Base-by-base conservation (phyloP, 1,140 invertebrate species). In the Daktulosphaira vitifoliae region DNA sequence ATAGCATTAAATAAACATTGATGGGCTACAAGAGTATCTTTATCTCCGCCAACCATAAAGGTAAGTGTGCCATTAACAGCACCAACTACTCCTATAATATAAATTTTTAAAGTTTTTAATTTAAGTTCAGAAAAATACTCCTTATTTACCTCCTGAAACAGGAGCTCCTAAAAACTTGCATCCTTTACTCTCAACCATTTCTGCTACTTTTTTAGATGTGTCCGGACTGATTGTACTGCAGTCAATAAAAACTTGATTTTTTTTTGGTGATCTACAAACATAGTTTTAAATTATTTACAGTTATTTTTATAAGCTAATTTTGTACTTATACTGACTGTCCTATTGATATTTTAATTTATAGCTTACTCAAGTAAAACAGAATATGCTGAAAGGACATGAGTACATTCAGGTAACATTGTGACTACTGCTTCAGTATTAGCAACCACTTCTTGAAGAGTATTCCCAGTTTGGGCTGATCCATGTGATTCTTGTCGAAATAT, bases 111-210 rank as follows among this genome's bases (percentile, higher is more conserved):
- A 9, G n/a, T 16, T 48, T 6, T n/a, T n/a, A n/a, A n/a, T n/a
- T n/a, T n/a, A n/a, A n/a, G n/a, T n/a, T n/a, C n/a, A n/a, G n/a
- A n/a, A n/a, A n/a, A n/a, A n/a, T n/a, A n/a, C n/a, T n/a, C n/a
- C n/a, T n/a, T n/a, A n/a, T n/a, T n/a, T 78, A 86, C 92, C 95
- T 79, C 95, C 96, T 13, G 94, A 98, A 2, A 99, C 96, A 39
- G 97, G 97, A 13, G 93, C 87, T 79, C 99, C 97, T n/a, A 98
- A 78, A 75, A 93, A 98, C 4, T 78, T 75, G 0, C 85, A 79
- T 13, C 84, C 83, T 65, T 82, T 83, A 53, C 82, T 78, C 51
- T 77, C 72, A 18, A 90, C 86, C 38, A 80, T 69, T 2, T 76
- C 73, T 3, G 82, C 80, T 65, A 97, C 78, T 71, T 85, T 78